Conservation (phyloP, 2,888 invertebrate species). For the Dryobotodes eremita region DNA sequence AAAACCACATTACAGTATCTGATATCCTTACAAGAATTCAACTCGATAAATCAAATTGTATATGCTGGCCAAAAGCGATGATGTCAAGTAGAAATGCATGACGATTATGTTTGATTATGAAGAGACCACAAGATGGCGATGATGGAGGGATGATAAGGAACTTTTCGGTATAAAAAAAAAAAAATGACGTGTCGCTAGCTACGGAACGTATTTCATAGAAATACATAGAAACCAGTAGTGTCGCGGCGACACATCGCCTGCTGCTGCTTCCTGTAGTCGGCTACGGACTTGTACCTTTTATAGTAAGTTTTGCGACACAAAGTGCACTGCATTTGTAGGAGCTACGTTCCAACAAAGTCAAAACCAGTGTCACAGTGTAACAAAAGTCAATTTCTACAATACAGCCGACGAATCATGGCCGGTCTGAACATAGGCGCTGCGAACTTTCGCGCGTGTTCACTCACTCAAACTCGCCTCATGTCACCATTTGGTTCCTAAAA, state of each 20-base stretch:
- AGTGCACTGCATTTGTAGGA: neutral
- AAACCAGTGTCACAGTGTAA: neutral
- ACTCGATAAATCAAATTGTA: slow-evolving; percentile 13
- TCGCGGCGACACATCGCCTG: too few species aligned
- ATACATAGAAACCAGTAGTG: too few species aligned
- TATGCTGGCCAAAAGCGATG: neutral
- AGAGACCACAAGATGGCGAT: neutral
- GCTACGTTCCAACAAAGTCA: neutral
- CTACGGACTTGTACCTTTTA: too few species aligned
- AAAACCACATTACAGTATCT: slow-evolving; percentile 34
- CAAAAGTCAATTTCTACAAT: slow-evolving; percentile 10
- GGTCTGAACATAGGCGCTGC: too few species aligned
- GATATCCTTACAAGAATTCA: slow-evolving; percentile 1
- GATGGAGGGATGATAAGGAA: neutral
- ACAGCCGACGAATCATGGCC: neutral
- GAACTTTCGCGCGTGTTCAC: too few species aligned
- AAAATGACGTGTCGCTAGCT: too few species aligned
- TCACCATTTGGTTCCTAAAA: too few species aligned
- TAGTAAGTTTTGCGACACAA: neutral
- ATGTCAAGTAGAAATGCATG: neutral
- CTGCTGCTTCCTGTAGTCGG: too few species aligned
- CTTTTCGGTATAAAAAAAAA: too few species aligned
- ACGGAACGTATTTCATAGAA: too few species aligned
- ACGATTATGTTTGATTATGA: neutral
- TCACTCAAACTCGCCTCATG: too few species aligned